Evolutionary conservation across 2,113 vertebrate species (phyloP).

Genomic region (Macquaria ambigua): DNA sequence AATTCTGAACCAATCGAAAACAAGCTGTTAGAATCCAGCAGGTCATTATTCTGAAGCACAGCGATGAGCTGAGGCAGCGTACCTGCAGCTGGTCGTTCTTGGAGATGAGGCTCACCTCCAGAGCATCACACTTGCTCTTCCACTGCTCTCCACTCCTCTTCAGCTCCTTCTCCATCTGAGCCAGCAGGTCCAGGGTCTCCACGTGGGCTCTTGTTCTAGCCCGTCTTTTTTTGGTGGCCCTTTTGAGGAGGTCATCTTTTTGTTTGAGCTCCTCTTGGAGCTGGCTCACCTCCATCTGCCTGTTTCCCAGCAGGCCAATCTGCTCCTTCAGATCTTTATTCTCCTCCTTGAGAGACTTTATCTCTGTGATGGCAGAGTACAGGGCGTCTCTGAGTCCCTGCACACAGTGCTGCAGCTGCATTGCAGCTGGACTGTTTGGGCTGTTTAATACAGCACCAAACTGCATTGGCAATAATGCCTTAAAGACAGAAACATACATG

Average conservation of each 20-base stretch:
- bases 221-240: not conserved
- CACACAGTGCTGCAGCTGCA: not conserved
- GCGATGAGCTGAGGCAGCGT: not conserved
- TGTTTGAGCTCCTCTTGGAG: slow-evolving; percentile 5
- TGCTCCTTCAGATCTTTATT: slow-evolving; percentile 14
- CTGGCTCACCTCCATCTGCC: not conserved
- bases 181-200: not conserved
- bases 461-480: not conserved
- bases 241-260: not conserved
- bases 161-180: not conserved
- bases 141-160: not conserved
- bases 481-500: not conserved
- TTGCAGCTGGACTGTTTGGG: no score
- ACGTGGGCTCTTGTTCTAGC: not conserved
- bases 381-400: slow-evolving; percentile 16
- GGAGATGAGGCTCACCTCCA: not conserved
- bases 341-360: slow-evolving; percentile 10
- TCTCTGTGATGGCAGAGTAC: not conserved
- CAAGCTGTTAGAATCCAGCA: not conserved
- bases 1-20: not conserved
- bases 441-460: not conserved
- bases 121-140: not conserved
- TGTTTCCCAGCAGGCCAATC: not conserved
- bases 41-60: not conserved
- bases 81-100: not conserved